phyloP scores from a whole-genome alignment of 30 jellyfish, hydroid and myxozoan genomes.

The Clytia hemisphaerica region DNA sequence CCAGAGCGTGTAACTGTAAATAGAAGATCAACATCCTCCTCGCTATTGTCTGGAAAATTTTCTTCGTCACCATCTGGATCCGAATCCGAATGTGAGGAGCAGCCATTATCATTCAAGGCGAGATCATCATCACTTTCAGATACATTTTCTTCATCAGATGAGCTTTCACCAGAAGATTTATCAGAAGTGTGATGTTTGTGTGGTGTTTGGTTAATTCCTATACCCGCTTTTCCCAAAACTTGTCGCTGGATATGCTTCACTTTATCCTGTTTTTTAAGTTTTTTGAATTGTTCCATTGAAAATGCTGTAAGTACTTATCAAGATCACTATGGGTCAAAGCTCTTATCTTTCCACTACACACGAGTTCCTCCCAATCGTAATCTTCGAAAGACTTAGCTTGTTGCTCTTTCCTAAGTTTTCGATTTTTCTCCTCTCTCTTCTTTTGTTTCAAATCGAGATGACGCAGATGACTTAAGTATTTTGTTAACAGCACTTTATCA shows the following conservation, averaged over 20 bases:
- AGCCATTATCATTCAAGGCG: conserved; percentile 19
- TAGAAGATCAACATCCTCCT: conserved; percentile 24
- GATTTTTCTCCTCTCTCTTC: conserved; percentile 27
- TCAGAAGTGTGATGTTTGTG: conserved; percentile 9
- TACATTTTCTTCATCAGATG: too few relatives aligned
- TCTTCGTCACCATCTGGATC: conserved; percentile 27
- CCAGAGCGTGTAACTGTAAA: conserved; percentile 29
- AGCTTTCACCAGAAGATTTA: conserved; percentile 6
- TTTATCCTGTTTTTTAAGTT: conserved; percentile 22
- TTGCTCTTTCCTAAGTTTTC: conserved; percentile 15
- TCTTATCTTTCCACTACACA: conserved; percentile 10
- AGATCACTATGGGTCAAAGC: conserved; percentile 1
- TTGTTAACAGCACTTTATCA: conserved; percentile 24
- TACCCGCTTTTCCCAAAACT: conserved; percentile 1
- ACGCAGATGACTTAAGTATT: conserved; percentile 10
- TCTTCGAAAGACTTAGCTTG: conserved; percentile 21
- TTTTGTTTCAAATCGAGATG: conserved; percentile 16
- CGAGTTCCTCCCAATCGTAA: conserved; percentile 18
- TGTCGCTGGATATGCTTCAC: conserved; percentile 17
- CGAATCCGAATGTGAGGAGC: too few relatives aligned
- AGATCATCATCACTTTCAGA: conserved; percentile 19
- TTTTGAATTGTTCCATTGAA: conserved; percentile 2
- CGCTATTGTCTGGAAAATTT: conserved; percentile 11
- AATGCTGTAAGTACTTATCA: conserved; percentile 12
- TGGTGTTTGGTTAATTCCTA: not conserved